Evolutionary conservation across 2,888 invertebrate genomes (phyloP).

Genomic region (Sarcophaga caerulescens): DNA sequence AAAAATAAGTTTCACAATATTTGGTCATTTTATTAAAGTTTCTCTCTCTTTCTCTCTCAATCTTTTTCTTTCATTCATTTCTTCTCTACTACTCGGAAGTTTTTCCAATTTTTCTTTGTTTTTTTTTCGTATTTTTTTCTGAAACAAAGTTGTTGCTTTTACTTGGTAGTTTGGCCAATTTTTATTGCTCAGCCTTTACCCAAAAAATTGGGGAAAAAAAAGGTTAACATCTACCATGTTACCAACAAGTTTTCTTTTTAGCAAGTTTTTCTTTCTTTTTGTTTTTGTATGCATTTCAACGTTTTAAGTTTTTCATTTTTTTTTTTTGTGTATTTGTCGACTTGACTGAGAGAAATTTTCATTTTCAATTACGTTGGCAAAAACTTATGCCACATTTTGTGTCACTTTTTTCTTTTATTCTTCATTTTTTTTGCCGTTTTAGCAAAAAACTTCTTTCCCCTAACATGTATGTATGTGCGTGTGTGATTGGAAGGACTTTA

Average conservation of each 20-base stretch:
- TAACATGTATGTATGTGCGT: neutral
- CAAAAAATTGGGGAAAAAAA: neutral
- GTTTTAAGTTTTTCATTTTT: slow-evolving; percentile 1
- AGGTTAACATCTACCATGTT: neutral
- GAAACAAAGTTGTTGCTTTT: neutral
- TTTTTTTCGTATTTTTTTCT: slow-evolving; percentile 14
- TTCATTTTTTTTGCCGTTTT: neutral
- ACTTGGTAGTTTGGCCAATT: neutral
- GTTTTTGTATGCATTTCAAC: no score
- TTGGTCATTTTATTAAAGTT: slow-evolving; percentile 62
- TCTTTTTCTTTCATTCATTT: neutral
- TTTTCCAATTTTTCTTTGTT: neutral
- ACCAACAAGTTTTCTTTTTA: slow-evolving; percentile 6
- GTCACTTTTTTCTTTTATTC: neutral
- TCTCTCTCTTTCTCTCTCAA: slow-evolving; percentile 18
- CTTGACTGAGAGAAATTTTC: slow-evolving; percentile 26
- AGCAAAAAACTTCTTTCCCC: neutral
- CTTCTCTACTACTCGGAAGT: neutral
- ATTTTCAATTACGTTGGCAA: slow-evolving; percentile 57
- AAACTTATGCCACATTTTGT: slow-evolving; percentile 44
- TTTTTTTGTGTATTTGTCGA: neutral
- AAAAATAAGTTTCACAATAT: slow-evolving; percentile 61
- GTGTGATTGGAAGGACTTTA: neutral
- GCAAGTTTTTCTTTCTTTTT: slow-evolving; percentile 6
- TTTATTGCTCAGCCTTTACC: neutral